Conservation (phyloP, 92 coral and sea anemone species). For the Ricordea florida region DNA sequence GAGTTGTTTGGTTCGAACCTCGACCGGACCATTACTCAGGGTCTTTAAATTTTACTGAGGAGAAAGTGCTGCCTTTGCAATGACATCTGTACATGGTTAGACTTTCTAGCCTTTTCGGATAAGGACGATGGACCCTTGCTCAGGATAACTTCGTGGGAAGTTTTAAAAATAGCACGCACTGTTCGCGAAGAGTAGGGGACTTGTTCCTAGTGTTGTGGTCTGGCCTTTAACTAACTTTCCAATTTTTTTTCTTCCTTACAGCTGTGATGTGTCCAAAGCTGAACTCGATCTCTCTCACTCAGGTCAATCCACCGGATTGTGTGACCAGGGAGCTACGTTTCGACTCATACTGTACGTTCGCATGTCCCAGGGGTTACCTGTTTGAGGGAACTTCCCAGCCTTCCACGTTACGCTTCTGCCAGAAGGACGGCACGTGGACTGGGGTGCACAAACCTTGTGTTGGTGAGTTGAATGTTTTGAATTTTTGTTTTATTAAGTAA, state of each 20-base stretch:
- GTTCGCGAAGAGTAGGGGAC: too few species aligned
- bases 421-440: slow-evolving; percentile 75
- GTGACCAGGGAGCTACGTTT: slow-evolving; percentile 63
- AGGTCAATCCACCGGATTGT: slow-evolving; percentile 75
- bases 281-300: slow-evolving; percentile 89
- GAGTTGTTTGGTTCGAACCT: too few species aligned
- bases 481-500: too few species aligned
- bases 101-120: too few species aligned
- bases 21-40: too few species aligned
- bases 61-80: too few species aligned
- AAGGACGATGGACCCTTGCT: too few species aligned
- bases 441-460: slow-evolving; percentile 67
- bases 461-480: slow-evolving; percentile 83
- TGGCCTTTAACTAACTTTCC: neutral
- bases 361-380: slow-evolving; percentile 82
- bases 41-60: too few species aligned
- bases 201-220: too few species aligned
- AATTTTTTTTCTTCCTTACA: neutral
- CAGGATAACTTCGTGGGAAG: too few species aligned
- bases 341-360: slow-evolving; percentile 65
- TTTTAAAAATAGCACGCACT: too few species aligned
- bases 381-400: slow-evolving; percentile 62
- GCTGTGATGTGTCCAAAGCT: slow-evolving; percentile 86
- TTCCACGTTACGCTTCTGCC: slow-evolving; percentile 59
- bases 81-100: too few species aligned